A percentile compares a stretch with the other conserved stretches of the same genome.
Conservation (phyloP, 2,113 vertebrate species). For the Nerophis lumbriciformis region DNA sequence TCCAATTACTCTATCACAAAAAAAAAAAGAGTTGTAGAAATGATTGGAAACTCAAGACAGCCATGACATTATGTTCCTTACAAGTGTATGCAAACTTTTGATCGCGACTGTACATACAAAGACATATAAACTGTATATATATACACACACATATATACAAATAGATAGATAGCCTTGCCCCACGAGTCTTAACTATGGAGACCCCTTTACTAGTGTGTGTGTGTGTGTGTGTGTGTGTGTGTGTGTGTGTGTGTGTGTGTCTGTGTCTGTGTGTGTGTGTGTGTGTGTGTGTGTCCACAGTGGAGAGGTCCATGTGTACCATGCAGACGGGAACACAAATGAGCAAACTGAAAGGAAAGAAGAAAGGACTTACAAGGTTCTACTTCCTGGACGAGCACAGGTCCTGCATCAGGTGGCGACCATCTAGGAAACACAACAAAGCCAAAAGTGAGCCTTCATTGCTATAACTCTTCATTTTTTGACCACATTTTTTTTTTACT, state of each 20-base stretch:
- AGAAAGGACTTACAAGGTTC: conserved; percentile 85
- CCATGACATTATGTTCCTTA: no score
- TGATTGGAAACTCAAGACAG: no score
- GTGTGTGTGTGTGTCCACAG: conserved; percentile 30
- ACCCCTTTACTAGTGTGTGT: no score
- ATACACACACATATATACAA: no score
- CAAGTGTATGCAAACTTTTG: no score
- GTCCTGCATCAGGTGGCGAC: conserved; percentile 91
- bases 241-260: background rate
- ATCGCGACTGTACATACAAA: no score
- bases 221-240: background rate
- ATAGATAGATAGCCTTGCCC: no score
- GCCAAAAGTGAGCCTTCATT: conserved; percentile 85
- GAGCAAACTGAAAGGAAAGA: conserved; percentile 89
- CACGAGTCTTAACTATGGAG: no score
- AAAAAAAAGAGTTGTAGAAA: no score
- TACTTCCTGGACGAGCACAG: conserved; percentile 92
- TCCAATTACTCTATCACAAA: no score
- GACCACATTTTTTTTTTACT: background rate
- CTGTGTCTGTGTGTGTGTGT: background rate
- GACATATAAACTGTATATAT: no score
- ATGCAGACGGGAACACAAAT: conserved; percentile 92
- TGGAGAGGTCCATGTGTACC: conserved; percentile 76
- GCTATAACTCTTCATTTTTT: background rate
- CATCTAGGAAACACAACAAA: conserved; percentile 91